Conservation (phyloP, 2,888 invertebrate species). For the Perizoma flavofasciatum region DNA sequence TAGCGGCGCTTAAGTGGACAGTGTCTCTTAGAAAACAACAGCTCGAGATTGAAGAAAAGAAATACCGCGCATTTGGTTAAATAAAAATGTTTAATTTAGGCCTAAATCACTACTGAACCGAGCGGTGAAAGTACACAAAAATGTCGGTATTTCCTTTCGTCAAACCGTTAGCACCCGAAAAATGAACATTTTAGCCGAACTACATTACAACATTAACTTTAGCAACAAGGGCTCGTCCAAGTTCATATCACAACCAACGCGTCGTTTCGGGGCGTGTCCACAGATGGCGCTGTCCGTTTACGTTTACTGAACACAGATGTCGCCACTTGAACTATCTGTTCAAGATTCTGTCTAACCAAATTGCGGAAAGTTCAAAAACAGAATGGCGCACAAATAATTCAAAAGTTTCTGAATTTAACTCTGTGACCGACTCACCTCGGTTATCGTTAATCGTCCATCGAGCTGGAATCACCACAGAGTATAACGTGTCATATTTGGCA, state of each 20-base stretch:
- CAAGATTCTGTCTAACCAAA: slow-evolving; percentile 33
- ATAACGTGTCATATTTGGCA: slow-evolving; percentile 24
- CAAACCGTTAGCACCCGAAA: slow-evolving; percentile 59
- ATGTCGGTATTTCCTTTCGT: slow-evolving; percentile 60
- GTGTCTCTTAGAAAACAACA: slow-evolving; percentile 33
- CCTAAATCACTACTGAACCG: slow-evolving; percentile 40
- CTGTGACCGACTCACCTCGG: slow-evolving; percentile 43
- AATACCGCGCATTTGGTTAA: slow-evolving; percentile 65
- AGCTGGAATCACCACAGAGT: slow-evolving; percentile 47
- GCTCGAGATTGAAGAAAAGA: slow-evolving; percentile 40
- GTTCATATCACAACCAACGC: slow-evolving; percentile 71
- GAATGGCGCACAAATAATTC: slow-evolving; percentile 41
- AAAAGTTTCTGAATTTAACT: slow-evolving; percentile 35
- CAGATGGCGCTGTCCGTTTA: slow-evolving; percentile 56
- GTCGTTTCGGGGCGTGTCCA: slow-evolving; percentile 52
- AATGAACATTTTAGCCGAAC: slow-evolving; percentile 43
- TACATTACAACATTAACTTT: slow-evolving; percentile 45
- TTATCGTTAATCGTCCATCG: slow-evolving; percentile 44
- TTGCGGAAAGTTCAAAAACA: slow-evolving; percentile 35
- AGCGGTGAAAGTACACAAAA: slow-evolving; percentile 50
- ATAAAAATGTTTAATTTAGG: slow-evolving; percentile 46
- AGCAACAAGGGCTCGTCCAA: slow-evolving; percentile 50
- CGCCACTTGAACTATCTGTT: slow-evolving; percentile 45
- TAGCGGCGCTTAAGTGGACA: slow-evolving; percentile 7
- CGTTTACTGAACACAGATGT: slow-evolving; percentile 46